A percentile compares a stretch with the other conserved stretches of the same genome.
phyloP scores from a whole-genome alignment of 1,140 invertebrate genomes.

The Pectinophora gossypiella region DNA sequence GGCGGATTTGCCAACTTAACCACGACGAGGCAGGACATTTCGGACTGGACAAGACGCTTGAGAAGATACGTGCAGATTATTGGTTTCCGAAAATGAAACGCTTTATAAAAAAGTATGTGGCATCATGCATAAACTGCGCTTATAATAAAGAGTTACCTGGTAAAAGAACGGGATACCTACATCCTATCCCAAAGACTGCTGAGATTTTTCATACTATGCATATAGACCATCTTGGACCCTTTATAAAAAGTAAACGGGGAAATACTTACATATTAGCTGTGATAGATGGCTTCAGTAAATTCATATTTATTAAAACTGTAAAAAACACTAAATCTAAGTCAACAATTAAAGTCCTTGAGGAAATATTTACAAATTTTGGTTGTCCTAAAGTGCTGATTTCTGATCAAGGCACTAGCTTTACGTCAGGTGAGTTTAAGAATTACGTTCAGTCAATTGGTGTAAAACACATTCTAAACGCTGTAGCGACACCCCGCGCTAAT shows the following conservation, averaged over 20 bases:
- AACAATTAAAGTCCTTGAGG: background rate
- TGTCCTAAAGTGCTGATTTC: background rate
- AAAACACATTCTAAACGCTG: background rate
- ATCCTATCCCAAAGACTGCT: background rate
- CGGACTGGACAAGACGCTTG: constrained; percentile 9
- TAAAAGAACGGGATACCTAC: background rate
- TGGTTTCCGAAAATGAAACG: constrained; percentile 19
- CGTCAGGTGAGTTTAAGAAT: background rate
- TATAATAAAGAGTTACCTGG: background rate
- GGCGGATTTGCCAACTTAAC: background rate
- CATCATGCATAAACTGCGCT: constrained; percentile 16
- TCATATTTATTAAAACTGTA: background rate
- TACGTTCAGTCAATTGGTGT: background rate
- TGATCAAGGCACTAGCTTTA: background rate
- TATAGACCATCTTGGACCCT: background rate
- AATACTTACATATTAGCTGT: background rate
- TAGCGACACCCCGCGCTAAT: background rate
- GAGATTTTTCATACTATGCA: background rate
- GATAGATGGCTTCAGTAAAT: background rate
- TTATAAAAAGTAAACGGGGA: background rate
- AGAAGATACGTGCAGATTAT: constrained; percentile 11
- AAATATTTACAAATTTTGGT: background rate
- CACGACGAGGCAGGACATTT: constrained; percentile 14
- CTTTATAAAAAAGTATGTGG: constrained; percentile 15
- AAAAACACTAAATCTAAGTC: background rate